A percentile compares a stretch with the other conserved stretches of the same genome.
These are phyloP conservation scores for Caenorhabditis brenneri DNA, from an alignment of 1,140 invertebrate genomes.

Conservation along the genomic window DNA sequence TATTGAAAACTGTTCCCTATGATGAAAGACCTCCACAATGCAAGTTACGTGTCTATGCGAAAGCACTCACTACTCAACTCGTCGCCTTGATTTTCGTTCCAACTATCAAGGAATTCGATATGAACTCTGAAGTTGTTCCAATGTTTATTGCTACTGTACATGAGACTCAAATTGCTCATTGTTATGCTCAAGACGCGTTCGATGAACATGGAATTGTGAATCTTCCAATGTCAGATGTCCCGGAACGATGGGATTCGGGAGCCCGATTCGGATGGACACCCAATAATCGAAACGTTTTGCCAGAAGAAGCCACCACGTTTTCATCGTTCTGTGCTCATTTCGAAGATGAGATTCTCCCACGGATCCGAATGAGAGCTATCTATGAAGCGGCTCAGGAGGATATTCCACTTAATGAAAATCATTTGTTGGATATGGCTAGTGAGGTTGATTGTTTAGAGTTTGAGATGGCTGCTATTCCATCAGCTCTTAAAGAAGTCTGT, in stretches of 20 bases:
- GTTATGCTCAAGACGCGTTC: background rate
- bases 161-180: slow-evolving; percentile 27
- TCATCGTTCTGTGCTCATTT: background rate
- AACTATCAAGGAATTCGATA: background rate
- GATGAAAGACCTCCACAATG: background rate
- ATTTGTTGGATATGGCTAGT: background rate
- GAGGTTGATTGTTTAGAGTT: slow-evolving; percentile 10
- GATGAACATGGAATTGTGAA: background rate
- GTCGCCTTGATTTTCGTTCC: background rate
- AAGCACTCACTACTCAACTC: background rate
- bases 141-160: background rate
- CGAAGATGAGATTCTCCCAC: background rate
- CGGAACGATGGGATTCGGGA: slow-evolving; percentile 4
- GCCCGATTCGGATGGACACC: slow-evolving; percentile 12
- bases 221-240: background rate
- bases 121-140: background rate
- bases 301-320: slow-evolving; percentile 14
- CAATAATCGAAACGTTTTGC: background rate
- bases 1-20: background rate
- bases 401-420: background rate
- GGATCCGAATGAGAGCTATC: background rate
- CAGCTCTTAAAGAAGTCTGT: background rate
- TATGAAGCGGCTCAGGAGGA: slow-evolving; percentile 2
- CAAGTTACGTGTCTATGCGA: background rate
- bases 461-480: background rate